Conservation (phyloP, 2,797 vertebrate species). For the Pantherophis vulpinus region DNA sequence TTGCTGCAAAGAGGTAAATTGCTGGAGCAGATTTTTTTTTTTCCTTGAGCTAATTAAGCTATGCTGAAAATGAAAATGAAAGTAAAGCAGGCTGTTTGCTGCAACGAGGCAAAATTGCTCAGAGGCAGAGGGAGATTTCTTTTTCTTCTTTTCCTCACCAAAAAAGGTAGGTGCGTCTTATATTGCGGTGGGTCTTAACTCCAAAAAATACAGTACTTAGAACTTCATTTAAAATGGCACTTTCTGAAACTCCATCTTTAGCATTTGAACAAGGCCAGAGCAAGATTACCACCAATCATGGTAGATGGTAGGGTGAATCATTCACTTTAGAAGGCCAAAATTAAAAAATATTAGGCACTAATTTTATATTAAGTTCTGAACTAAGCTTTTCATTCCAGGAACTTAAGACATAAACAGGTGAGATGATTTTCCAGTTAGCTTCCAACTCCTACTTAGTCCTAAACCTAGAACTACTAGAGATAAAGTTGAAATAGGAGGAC, state of each 20-base stretch:
- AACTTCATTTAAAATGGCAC: neutral
- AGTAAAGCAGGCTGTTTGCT: too few relatives aligned
- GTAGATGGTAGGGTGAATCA: neutral
- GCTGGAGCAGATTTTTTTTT: too few relatives aligned
- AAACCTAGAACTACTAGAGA: neutral
- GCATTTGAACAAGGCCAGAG: neutral
- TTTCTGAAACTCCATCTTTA: neutral
- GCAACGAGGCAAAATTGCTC: too few relatives aligned
- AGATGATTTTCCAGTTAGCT: neutral
- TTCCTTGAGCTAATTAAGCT: too few relatives aligned
- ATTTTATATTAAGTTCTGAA: neutral
- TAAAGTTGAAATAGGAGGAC: neutral
- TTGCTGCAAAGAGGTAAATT: too few relatives aligned
- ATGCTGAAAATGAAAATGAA: too few relatives aligned
- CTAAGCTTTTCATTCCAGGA: too few relatives aligned
- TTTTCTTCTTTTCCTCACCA: too few relatives aligned
- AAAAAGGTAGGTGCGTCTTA: too few relatives aligned
- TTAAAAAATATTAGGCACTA: neutral
- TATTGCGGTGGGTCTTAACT: too few relatives aligned
- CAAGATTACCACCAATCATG: neutral
- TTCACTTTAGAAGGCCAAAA: neutral
- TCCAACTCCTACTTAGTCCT: neutral
- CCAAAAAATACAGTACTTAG: too few relatives aligned
- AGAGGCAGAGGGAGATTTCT: too few relatives aligned
- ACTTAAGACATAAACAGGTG: neutral